Conservation (phyloP, 1,140 invertebrate species). For the Aphelenchoides besseyi region DNA sequence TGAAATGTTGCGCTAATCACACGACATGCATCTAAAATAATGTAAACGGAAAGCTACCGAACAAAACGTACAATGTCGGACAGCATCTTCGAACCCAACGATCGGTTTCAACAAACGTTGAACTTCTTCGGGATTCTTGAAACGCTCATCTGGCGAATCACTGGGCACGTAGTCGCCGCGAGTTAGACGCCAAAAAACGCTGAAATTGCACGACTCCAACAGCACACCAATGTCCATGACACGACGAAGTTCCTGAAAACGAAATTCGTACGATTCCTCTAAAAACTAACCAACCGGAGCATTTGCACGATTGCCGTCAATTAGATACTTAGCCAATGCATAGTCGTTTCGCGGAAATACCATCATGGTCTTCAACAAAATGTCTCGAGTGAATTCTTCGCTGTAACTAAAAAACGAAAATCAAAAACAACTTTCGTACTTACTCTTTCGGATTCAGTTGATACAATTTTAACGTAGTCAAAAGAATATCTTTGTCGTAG, state of each 20-base stretch:
- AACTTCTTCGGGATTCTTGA: slow-evolving; percentile 59
- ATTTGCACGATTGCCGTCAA: slow-evolving; percentile 50
- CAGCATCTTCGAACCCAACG: slow-evolving; percentile 87
- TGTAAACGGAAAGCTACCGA: neutral
- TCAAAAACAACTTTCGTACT: slow-evolving; percentile 29
- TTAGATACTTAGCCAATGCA: slow-evolving; percentile 58
- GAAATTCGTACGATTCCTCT: neutral
- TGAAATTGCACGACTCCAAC: slow-evolving; percentile 59
- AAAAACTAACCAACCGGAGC: slow-evolving; percentile 36
- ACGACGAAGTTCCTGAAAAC: slow-evolving; percentile 51
- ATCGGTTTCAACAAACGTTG: slow-evolving; percentile 65
- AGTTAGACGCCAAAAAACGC: slow-evolving; percentile 71
- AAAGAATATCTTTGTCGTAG: slow-evolving; percentile 61
- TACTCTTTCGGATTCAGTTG: slow-evolving; percentile 55
- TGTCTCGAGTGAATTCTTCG: slow-evolving; percentile 46
- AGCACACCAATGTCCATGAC: slow-evolving; percentile 53
- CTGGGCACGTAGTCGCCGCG: slow-evolving; percentile 64
- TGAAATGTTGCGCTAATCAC: slow-evolving; percentile 95
- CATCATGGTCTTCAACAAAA: slow-evolving; percentile 60
- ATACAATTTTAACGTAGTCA: slow-evolving; percentile 60
- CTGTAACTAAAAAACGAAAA: slow-evolving; percentile 52
- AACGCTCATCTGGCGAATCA: slow-evolving; percentile 55
- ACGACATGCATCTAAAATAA: slow-evolving; percentile 78
- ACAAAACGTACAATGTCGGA: slow-evolving; percentile 75
- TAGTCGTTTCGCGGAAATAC: slow-evolving; percentile 59